Conservation (phyloP, 2,888 invertebrate genomes). For the Acleris literana region DNA sequence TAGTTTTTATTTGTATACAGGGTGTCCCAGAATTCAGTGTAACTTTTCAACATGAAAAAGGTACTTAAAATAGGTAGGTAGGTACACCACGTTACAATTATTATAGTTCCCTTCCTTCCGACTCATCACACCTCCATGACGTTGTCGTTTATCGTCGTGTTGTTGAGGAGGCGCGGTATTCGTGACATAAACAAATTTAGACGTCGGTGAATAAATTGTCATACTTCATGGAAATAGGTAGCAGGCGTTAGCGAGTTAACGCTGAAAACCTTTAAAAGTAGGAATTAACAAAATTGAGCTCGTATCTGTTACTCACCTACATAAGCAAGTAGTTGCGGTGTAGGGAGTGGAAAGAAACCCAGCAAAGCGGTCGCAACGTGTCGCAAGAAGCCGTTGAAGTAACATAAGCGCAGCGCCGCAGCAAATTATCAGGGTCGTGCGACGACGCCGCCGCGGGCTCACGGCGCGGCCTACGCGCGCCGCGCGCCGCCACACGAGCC, state of each 20-base stretch:
- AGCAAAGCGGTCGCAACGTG: constrained; percentile 70
- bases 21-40: too few relatives aligned
- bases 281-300: constrained; percentile 11
- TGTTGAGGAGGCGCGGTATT: constrained; percentile 15
- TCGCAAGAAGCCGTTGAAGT: constrained; percentile 82
- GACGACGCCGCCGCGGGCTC: constrained; percentile 68
- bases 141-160: constrained; percentile 2
- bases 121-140: neutral
- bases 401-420: constrained; percentile 72
- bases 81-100: too few relatives aligned
- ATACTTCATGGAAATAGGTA: constrained; percentile 1
- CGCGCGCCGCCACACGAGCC: constrained; percentile 58
- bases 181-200: constrained; percentile 25
- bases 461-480: constrained; percentile 73
- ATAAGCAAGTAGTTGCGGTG: constrained; percentile 47
- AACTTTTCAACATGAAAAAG: too few relatives aligned
- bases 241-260: constrained; percentile 8
- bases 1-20: too few relatives aligned
- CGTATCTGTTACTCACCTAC: constrained; percentile 38
- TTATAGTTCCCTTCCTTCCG: neutral
- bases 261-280: constrained; percentile 24
- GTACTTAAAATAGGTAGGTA: too few relatives aligned
- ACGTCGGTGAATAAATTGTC: constrained; percentile 13
- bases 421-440: constrained; percentile 81
- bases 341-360: constrained; percentile 68